phyloP scores from a whole-genome alignment of 2,888 invertebrate species.

The Cenopis cana region DNA sequence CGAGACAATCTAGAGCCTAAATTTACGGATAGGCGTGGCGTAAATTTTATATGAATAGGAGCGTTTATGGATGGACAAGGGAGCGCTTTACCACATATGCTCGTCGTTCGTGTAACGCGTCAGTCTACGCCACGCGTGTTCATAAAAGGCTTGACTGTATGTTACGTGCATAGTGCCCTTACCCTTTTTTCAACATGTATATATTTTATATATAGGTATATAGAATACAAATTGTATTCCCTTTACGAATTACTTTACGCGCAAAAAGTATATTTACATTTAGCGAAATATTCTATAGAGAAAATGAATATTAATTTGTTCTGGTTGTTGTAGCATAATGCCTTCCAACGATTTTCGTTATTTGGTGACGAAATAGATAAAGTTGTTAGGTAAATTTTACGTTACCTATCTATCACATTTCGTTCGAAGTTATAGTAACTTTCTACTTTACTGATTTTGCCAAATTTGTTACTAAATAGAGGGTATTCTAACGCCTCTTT shows the following conservation, averaged over 20 bases:
- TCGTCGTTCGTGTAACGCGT: not conserved
- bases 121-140: not conserved
- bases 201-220: conserved; percentile 48
- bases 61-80: no score
- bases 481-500: conserved; percentile 66
- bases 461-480: conserved; percentile 6
- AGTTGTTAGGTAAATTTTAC: not conserved
- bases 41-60: no score
- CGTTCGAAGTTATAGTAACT: not conserved
- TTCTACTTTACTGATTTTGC: not conserved
- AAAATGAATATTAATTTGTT: conserved; percentile 33
- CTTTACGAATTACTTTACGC: conserved; percentile 49
- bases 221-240: conserved; percentile 53
- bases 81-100: not conserved
- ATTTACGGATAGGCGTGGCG: not conserved
- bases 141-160: conserved; percentile 7
- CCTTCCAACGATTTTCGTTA: conserved; percentile 6
- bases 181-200: conserved; percentile 38
- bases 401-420: not conserved
- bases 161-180: conserved; percentile 30
- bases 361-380: conserved; percentile 8
- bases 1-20: not conserved
- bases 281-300: conserved; percentile 43
- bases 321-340: conserved; percentile 9
- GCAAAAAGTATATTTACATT: conserved; percentile 50